Percentiles rank a stretch among this genome's conserved stretches.
Evolutionary conservation across 2,113 vertebrate genomes (phyloP).

Genomic region (Falco punctatus): DNA sequence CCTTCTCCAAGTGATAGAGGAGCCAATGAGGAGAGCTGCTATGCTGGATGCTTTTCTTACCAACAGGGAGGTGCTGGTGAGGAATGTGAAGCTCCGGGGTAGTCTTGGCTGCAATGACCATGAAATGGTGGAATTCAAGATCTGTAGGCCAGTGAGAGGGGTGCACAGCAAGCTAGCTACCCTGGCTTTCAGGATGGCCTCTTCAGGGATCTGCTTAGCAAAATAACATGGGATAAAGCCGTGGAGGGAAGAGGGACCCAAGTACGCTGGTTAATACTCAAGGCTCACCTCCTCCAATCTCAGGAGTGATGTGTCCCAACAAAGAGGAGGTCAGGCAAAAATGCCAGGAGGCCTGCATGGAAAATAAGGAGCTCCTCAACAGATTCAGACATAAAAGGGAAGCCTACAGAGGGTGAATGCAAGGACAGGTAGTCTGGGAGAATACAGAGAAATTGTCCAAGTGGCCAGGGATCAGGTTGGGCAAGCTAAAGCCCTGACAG

Average conservation of each 20-base stretch:
- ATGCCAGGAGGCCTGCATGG: too few species aligned
- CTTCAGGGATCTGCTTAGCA: neutral
- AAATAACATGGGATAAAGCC: neutral
- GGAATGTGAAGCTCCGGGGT: neutral
- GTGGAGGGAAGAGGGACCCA: too few species aligned
- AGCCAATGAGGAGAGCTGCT: neutral
- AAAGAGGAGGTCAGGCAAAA: too few species aligned
- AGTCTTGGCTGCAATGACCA: neutral
- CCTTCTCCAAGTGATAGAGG: neutral
- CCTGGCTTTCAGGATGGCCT: neutral
- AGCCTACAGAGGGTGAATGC: too few species aligned
- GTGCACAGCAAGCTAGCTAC: fast-evolving
- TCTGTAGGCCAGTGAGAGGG: neutral
- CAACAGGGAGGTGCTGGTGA: neutral
- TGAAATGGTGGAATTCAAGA: neutral
- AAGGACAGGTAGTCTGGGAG: too few species aligned
- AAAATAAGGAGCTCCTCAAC: too few species aligned
- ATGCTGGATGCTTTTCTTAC: neutral
- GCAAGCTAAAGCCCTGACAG: too few species aligned
- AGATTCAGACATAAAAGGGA: too few species aligned
- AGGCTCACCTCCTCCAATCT: neutral
- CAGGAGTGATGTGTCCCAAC: too few species aligned
- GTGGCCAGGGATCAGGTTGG: too few species aligned
- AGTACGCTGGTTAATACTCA: too few species aligned
- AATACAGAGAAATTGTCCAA: too few species aligned